Base-by-base conservation (phyloP, 2,113 vertebrate genomes). In the Rhineura floridana region DNA sequence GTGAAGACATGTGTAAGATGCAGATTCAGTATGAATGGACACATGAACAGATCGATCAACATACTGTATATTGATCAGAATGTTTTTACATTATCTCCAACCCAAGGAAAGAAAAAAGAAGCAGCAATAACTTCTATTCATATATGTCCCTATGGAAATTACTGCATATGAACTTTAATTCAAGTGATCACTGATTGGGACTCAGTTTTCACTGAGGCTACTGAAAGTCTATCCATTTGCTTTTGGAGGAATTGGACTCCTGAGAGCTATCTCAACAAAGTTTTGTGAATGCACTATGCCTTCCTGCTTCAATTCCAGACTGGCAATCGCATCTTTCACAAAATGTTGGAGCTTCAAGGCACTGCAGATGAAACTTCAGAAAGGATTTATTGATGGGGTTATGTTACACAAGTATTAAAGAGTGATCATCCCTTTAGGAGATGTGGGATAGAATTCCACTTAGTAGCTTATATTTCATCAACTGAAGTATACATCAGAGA, bases 331-430 rank as follows among this genome's bases (percentile, higher is more conserved):
- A 83, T 83, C 44, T 79, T 83, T 83, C 75, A 78, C 62, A 90
- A 83, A 79, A 79, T 39, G 11, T 1, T 87, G 52, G 75, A 87
- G 85, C 48, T 30, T 42, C 73, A 77, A 55, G 50, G 82, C 82
- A 88, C 83, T 70, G 52, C 30, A 63, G 39, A 88, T 36, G 30
- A 36, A 21, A 85, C 9, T 92, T 48, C 79, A 88, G 69, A 33
- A 87, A 87, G 65, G 73, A 78, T 83, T 83, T 90, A 87, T 89
- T 89, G 84, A 77, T 83, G 81, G 62, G 63, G 63, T 83, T 78
- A 83, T 87, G 73, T 90, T 83, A 78, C 80, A 73, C 80, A 69
- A 90, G 73, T 83, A 84, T 83, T 79, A 59, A 79, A 87, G 63
- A 90, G 81, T 72, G 50, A 83, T 87, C 62, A 90, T 84, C 73